These are phyloP conservation scores for Coracias cyanogaster DNA, from an alignment of 2,797 vertebrate species.

Conservation along the genomic window DNA sequence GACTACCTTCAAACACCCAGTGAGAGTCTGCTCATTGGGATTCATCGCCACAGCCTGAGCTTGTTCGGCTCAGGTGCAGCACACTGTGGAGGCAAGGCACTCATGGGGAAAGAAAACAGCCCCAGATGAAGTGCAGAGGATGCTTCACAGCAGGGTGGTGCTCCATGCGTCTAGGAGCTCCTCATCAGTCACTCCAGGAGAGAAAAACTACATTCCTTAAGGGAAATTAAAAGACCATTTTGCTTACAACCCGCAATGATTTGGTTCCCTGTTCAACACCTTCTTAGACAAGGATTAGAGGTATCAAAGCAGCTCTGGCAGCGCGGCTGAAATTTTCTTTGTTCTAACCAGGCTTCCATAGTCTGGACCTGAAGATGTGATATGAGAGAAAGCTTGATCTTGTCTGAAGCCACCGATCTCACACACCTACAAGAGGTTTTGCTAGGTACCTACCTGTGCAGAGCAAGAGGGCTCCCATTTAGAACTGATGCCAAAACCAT, in stretches of 20 bases:
- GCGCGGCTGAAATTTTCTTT: not conserved
- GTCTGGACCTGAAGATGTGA: rapidly evolving
- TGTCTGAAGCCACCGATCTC: not conserved
- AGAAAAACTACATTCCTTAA: not conserved
- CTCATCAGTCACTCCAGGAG: not conserved
- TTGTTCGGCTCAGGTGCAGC: not conserved
- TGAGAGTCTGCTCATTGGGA: not conserved
- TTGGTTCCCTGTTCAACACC: not conserved
- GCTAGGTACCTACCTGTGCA: not conserved
- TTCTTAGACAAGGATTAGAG: not conserved
- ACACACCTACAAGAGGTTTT: rapidly evolving
- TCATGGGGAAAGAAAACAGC: not conserved
- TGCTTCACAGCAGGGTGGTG: not conserved
- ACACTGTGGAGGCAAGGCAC: not conserved
- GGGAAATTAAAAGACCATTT: not conserved
- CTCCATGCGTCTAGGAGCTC: not conserved
- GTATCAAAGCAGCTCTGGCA: not conserved
- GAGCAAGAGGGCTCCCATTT: not conserved
- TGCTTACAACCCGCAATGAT: not conserved
- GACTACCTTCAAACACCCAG: not conserved
- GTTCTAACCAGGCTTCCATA: not conserved
- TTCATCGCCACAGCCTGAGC: rapidly evolving
- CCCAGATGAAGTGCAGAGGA: not conserved
- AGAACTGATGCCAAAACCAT: not conserved
- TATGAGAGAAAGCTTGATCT: not conserved